Conservation (phyloP, 2,888 invertebrate species). For the Rosalia funebris region DNA sequence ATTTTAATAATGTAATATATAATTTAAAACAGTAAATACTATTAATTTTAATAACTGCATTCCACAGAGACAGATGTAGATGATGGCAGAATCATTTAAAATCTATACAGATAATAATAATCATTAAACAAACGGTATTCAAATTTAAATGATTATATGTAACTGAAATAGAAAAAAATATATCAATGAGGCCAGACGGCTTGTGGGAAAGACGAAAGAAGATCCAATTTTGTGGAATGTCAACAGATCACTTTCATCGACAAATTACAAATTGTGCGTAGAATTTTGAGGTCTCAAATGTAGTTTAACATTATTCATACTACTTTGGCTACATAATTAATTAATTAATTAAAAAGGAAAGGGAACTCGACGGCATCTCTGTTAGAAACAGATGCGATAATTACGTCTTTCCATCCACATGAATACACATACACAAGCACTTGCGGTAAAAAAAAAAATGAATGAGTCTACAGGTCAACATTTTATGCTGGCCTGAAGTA, state of each 20-base stretch:
- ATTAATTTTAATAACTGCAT: too few species aligned
- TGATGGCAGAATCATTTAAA: too few species aligned
- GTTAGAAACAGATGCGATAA: constrained; percentile 18
- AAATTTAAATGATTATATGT: too few species aligned
- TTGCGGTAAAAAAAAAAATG: constrained; percentile 13
- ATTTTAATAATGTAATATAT: too few species aligned
- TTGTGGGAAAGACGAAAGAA: neutral
- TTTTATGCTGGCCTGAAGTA: constrained; percentile 20
- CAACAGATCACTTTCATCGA: constrained; percentile 17
- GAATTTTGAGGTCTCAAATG: constrained; percentile 5
- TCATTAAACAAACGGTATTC: too few species aligned
- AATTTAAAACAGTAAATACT: too few species aligned
- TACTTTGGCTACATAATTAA: constrained; percentile 9
- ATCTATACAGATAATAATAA: too few species aligned
- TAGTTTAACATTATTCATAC: constrained; percentile 8
- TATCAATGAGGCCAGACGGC: too few species aligned
- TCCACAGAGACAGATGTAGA: too few species aligned
- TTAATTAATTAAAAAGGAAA: constrained; percentile 25
- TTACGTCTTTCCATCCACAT: constrained; percentile 7
- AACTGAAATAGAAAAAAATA: too few species aligned
- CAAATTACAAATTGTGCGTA: constrained; percentile 14
- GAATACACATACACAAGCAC: constrained; percentile 6
- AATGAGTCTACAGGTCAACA: constrained; percentile 17
- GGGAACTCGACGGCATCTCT: constrained; percentile 4
- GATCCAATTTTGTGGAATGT: neutral